Evolutionary conservation across 64 coral and sea anemone species (phyloP).

Genomic region (Catalaphyllia jardinei): DNA sequence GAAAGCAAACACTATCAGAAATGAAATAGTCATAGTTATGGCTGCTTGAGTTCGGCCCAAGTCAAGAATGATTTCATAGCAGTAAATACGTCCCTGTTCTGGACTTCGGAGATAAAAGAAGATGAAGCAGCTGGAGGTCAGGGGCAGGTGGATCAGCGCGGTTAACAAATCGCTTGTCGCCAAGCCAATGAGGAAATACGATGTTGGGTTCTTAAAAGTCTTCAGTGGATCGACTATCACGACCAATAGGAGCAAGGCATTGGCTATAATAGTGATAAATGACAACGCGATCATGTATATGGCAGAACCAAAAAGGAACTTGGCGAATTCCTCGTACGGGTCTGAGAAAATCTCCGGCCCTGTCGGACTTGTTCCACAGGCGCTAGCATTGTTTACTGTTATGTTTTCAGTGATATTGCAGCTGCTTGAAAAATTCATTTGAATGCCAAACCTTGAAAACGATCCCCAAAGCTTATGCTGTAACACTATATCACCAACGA

Average conservation of each 20-base stretch:
- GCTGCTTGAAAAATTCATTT: too few species aligned
- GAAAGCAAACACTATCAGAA: conserved; percentile 30
- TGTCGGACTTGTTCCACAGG: too few species aligned
- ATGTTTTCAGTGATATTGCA: too few species aligned
- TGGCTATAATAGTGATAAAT: neutral
- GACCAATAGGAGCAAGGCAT: neutral
- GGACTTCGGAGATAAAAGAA: neutral
- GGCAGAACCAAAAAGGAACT: neutral
- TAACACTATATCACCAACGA: too few species aligned
- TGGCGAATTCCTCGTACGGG: neutral
- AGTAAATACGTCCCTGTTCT: too few species aligned
- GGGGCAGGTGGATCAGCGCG: neutral
- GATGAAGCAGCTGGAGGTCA: neutral
- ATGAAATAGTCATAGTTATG: neutral
- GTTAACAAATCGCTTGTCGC: neutral
- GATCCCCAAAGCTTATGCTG: too few species aligned
- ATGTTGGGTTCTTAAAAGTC: neutral
- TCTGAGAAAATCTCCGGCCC: too few species aligned
- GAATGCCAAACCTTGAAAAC: too few species aligned
- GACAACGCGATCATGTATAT: neutral
- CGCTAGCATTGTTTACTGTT: too few species aligned
- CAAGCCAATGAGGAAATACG: neutral
- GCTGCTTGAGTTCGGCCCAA: neutral
- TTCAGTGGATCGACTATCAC: neutral
- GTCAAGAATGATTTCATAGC: neutral